Evolutionary conservation across 1,140 invertebrate species (phyloP).

Genomic region (Achroia grisella): DNA sequence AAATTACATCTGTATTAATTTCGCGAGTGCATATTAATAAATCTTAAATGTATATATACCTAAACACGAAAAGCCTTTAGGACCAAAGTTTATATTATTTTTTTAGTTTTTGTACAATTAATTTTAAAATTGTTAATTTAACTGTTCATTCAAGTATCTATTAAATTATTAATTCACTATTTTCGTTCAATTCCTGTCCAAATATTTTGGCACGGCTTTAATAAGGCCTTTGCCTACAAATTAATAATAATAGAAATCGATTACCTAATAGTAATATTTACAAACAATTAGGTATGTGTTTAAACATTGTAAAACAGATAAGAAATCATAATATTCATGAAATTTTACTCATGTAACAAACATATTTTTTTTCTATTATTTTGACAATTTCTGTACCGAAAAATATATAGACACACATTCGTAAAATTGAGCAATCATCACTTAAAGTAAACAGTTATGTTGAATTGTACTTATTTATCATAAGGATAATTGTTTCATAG

Average conservation of each 20-base stretch:
- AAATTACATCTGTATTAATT: no score
- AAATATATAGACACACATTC: constrained; percentile 32
- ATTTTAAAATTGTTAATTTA: constrained; percentile 21
- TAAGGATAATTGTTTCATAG: constrained; percentile 40
- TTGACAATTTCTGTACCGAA: constrained; percentile 8
- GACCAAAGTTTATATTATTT: constrained; percentile 25
- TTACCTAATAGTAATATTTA: neutral
- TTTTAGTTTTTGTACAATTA: constrained; percentile 44
- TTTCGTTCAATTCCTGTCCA: constrained; percentile 33
- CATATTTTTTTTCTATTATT: no score
- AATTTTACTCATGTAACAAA: no score
- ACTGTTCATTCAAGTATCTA: constrained; percentile 9
- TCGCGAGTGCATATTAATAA: neutral
- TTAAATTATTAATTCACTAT: constrained; percentile 7
- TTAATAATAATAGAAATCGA: neutral
- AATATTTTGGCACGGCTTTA: constrained; percentile 18
- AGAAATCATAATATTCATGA: no score
- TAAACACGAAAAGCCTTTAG: constrained; percentile 36
- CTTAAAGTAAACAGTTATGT: constrained; percentile 59
- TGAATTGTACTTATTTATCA: constrained; percentile 62
- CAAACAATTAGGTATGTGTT: no score
- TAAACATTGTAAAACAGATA: no score
- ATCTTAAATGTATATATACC: constrained; percentile 6
- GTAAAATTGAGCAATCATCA: constrained; percentile 67
- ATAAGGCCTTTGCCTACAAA: neutral